Evolutionary conservation across 30 jellyfish, hydroid and myxozoan genomes (phyloP).

Genomic region (Turritopsis rubra): DNA sequence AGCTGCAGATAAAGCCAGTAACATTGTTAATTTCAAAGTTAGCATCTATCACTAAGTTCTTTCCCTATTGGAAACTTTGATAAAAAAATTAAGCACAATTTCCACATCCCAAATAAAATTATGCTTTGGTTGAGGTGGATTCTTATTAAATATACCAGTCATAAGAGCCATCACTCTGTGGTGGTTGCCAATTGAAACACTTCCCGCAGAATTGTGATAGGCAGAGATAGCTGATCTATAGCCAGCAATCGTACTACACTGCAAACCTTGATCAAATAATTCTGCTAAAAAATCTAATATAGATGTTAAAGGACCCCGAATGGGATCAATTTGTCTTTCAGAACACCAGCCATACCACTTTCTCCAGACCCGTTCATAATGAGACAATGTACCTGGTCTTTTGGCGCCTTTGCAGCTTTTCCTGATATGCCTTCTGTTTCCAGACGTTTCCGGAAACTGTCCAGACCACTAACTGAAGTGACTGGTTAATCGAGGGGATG

Average conservation of each 20-base stretch:
- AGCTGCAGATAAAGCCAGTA: background rate
- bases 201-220: background rate
- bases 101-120: background rate
- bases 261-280: background rate
- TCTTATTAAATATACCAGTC: background rate
- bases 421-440: background rate
- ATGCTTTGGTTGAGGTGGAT: background rate
- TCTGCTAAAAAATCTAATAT: too few species aligned
- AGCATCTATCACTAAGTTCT: background rate
- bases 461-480: slow-evolving; percentile 8
- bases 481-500: slow-evolving; percentile 1
- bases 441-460: background rate
- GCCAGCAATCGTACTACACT: background rate
- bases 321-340: background rate
- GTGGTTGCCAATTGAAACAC: background rate
- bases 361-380: background rate
- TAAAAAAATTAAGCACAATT: background rate
- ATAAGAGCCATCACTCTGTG: background rate
- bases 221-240: slow-evolving; percentile 3
- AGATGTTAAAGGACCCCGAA: background rate
- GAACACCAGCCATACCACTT: background rate
- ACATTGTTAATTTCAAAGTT: background rate
- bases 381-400: background rate
- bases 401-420: background rate
- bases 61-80: background rate